A percentile compares a stretch with the other conserved stretches of the same genome.
Conservation (phyloP, 1,140 invertebrate genomes). For the Harpegnathos saltator region DNA sequence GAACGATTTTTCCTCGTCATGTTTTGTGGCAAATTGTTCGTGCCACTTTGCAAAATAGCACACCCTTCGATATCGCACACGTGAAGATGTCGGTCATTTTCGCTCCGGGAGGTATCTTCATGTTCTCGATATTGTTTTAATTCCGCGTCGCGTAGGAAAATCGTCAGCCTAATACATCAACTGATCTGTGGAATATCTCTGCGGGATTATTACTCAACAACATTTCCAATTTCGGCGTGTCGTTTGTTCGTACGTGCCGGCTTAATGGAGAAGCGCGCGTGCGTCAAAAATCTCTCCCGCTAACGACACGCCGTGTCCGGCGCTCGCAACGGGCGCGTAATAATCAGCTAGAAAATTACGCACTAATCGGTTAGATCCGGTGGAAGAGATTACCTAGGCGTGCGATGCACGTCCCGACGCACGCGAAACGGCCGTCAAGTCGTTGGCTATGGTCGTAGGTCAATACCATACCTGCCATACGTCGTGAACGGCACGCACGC, state of each 20-base stretch:
- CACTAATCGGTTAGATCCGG: slow-evolving; percentile 53
- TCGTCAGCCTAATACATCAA: neutral
- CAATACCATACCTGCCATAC: slow-evolving; percentile 44
- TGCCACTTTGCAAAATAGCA: too few species aligned
- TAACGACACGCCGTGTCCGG: slow-evolving; percentile 22
- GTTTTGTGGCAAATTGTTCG: neutral
- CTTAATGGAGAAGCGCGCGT: neutral
- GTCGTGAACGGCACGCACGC: slow-evolving; percentile 17
- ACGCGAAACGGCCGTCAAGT: slow-evolving; percentile 61
- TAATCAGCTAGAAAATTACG: slow-evolving; percentile 60
- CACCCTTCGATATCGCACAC: too few species aligned
- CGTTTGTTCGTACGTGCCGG: neutral
- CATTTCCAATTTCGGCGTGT: neutral
- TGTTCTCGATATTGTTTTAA: neutral
- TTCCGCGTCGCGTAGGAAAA: neutral
- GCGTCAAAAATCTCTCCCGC: slow-evolving; percentile 40
- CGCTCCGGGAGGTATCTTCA: neutral
- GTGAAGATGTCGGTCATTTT: neutral
- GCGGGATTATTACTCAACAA: neutral
- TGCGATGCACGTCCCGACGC: slow-evolving; percentile 43
- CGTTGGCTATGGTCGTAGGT: slow-evolving; percentile 58
- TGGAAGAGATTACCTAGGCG: slow-evolving; percentile 51
- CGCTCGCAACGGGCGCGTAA: neutral
- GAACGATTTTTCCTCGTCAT: neutral
- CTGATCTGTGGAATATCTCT: neutral